Conservation (phyloP, 2,888 invertebrate genomes). For the Zootermopsis nevadensis region DNA sequence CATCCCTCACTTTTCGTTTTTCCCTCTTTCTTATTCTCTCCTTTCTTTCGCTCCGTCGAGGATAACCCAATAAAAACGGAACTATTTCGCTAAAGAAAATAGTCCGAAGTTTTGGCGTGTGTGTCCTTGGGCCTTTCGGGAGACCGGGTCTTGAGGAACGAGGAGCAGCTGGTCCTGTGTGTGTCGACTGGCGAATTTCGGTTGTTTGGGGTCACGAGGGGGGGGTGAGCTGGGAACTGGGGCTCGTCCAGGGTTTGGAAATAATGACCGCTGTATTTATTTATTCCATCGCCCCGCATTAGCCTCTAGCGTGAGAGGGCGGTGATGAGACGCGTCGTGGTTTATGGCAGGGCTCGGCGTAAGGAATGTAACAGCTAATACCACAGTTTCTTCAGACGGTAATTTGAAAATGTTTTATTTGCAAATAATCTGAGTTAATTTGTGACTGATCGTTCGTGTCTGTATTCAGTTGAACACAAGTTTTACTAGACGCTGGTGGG, state of each 20-base stretch:
- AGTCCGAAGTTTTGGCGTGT: conserved; percentile 41
- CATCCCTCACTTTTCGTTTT: not conserved
- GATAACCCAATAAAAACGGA: conserved; percentile 46
- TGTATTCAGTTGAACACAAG: no score
- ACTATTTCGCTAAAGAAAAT: conserved; percentile 50
- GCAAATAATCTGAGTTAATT: no score
- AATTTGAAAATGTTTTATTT: no score
- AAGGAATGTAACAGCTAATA: no score
- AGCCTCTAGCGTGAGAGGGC: no score
- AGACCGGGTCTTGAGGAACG: not conserved
- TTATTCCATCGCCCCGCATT: not conserved
- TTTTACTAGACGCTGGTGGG: no score
- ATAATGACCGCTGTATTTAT: not conserved
- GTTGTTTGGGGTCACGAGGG: not conserved
- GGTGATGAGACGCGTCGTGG: no score
- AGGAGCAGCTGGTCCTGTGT: not conserved
- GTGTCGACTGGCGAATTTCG: conserved; percentile 40
- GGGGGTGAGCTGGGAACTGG: conserved; percentile 23
- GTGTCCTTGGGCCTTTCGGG: conserved; percentile 48
- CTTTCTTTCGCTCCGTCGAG: conserved; percentile 31
- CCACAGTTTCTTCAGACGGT: no score
- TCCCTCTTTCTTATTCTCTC: conserved; percentile 16
- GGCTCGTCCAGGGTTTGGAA: conserved; percentile 32
- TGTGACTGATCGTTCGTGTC: no score
- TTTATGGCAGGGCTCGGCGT: no score